Evolutionary conservation across 1,140 invertebrate genomes (phyloP).

Genomic region (Papilio xuthus): DNA sequence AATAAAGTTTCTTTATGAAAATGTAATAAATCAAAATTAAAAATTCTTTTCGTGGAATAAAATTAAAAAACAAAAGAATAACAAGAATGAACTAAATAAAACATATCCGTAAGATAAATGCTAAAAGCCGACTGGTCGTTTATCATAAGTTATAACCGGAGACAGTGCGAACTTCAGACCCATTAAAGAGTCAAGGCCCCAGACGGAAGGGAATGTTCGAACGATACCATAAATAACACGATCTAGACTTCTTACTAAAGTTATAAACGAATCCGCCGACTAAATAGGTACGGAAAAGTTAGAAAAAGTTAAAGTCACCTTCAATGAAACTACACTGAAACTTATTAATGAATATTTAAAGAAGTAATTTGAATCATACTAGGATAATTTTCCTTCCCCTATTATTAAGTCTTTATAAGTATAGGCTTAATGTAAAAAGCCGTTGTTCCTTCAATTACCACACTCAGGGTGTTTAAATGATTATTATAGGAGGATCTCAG

Average conservation of each 20-base stretch:
- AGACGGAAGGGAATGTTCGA: conserved; percentile 45
- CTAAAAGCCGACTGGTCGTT: conserved; percentile 9
- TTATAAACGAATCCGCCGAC: conserved; percentile 11
- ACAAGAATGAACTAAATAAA: not conserved
- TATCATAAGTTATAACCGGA: conserved; percentile 30
- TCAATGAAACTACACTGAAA: not conserved
- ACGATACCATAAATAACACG: conserved; percentile 29
- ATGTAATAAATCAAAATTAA: not conserved
- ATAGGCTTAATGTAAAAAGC: not conserved
- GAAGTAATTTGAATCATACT: not conserved
- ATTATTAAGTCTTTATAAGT: not conserved
- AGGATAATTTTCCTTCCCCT: not conserved
- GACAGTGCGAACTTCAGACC: conserved; percentile 28
- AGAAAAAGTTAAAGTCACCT: not conserved
- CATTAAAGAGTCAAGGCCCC: conserved; percentile 48
- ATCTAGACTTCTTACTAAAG: conserved; percentile 28
- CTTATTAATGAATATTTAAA: not conserved
- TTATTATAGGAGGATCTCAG: too few relatives aligned
- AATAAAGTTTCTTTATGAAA: too few relatives aligned
- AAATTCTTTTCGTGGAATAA: not conserved
- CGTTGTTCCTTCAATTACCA: too few relatives aligned
- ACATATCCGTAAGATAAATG: not conserved
- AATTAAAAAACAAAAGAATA: not conserved
- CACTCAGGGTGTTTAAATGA: too few relatives aligned
- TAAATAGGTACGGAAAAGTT: not conserved